Conservation (phyloP, 2,888 invertebrate species). For the Cephus rjabovi region DNA sequence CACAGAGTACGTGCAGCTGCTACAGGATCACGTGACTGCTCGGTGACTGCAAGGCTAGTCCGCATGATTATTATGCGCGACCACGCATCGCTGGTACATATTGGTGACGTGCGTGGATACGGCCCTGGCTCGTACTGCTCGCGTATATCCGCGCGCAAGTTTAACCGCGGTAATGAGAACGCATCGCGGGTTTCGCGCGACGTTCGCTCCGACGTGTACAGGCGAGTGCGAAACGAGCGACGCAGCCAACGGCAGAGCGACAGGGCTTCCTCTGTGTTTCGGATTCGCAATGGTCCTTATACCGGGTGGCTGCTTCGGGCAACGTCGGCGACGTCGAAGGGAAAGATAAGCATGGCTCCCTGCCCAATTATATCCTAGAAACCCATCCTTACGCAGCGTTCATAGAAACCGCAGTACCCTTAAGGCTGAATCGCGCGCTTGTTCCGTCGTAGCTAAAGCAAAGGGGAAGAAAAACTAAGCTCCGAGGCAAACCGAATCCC, state of each 20-base stretch:
- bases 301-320: conserved; percentile 17
- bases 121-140: background rate
- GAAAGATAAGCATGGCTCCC: background rate
- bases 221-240: background rate
- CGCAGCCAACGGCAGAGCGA: background rate
- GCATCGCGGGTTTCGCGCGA: background rate
- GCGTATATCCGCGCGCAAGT: background rate
- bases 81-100: background rate
- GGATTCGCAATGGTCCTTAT: background rate
- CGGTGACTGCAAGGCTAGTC: background rate
- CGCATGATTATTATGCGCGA: conserved; percentile 1
- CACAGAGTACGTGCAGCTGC: background rate
- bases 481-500: background rate
- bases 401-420: background rate
- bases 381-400: background rate
- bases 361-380: background rate
- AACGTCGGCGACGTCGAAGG: background rate
- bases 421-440: background rate
- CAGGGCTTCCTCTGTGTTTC: background rate
- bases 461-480: background rate
- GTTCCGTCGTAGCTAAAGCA: background rate
- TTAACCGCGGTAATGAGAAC: conserved; percentile 2
- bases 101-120: background rate
- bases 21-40: background rate
- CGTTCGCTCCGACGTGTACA: background rate